Evolutionary conservation across 2,888 invertebrate genomes (phyloP).

Genomic region (Ernsta delagoae): DNA sequence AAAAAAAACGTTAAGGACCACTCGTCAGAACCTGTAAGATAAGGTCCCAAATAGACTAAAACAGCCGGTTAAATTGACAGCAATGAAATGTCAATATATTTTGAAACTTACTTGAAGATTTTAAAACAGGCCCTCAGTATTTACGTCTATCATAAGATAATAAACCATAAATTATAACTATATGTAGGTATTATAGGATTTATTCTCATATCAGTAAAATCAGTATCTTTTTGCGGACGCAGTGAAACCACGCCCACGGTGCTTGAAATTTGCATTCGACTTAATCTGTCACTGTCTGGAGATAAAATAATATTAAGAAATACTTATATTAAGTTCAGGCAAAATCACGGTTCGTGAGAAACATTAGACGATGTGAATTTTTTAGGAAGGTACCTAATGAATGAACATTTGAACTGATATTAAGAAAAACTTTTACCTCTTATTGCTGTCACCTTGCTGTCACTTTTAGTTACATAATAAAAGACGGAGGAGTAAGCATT

Average conservation of each 20-base stretch:
- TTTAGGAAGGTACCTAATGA: background rate
- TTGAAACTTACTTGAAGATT: too few species aligned
- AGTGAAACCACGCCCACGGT: conserved; percentile 66
- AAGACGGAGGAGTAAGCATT: too few species aligned
- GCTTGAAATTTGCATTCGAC: conserved; percentile 67
- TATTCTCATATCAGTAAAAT: conserved; percentile 14
- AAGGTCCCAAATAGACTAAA: too few species aligned
- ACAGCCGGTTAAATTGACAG: too few species aligned
- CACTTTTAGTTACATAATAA: too few species aligned
- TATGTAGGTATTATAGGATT: conserved; percentile 20
- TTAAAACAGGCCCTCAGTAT: too few species aligned
- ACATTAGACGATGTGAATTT: background rate
- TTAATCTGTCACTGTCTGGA: conserved; percentile 74
- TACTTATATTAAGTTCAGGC: background rate
- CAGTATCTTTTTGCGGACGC: conserved; percentile 42
- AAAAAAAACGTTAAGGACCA: too few species aligned
- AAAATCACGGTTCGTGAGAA: background rate
- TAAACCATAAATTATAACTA: conserved; percentile 25
- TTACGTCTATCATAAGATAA: background rate
- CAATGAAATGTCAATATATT: too few species aligned
- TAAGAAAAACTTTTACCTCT: too few species aligned
- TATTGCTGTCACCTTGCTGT: too few species aligned
- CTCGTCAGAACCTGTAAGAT: too few species aligned
- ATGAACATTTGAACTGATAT: too few species aligned
- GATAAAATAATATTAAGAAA: conserved; percentile 32